Evolutionary conservation across 2,888 invertebrate genomes (phyloP).

Genomic region (Bimastos eiseni): DNA sequence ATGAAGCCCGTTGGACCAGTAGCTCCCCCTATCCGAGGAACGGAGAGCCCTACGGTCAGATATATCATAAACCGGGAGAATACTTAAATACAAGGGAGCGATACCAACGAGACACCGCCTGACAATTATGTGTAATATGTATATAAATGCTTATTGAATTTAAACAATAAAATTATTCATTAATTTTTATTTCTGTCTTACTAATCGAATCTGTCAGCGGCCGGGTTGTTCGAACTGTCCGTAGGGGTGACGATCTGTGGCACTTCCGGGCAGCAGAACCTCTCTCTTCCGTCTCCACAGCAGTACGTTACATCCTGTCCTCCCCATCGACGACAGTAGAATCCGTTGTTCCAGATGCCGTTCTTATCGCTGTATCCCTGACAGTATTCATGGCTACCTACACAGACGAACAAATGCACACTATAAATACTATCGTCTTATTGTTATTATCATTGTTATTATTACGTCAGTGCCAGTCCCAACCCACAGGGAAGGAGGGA

Average conservation of each 20-base stretch:
- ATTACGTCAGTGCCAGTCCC: no score
- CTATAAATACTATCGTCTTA: neutral
- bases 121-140: no score
- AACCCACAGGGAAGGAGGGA: no score
- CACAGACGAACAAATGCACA: neutral
- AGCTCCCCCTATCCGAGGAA: no score
- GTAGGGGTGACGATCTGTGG: conserved; percentile 10
- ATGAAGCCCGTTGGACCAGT: no score
- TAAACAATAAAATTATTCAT: no score
- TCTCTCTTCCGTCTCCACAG: conserved; percentile 39
- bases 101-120: no score
- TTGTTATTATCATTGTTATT: no score
- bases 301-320: conserved; percentile 40
- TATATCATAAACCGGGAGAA: no score
- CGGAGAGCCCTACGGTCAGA: no score
- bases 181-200: neutral
- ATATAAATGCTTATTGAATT: no score
- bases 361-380: conserved; percentile 45
- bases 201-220: neutral
- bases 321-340: conserved; percentile 47
- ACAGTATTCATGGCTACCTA: conserved; percentile 41
- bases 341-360: conserved; percentile 48
- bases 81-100: no score
- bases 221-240: neutral
- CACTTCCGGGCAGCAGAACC: conserved; percentile 44